Evolutionary conservation across 1,140 invertebrate genomes (phyloP), one percentile per base, ranked within the genome.

Genomic region (Heliothis subflexa): DNA sequence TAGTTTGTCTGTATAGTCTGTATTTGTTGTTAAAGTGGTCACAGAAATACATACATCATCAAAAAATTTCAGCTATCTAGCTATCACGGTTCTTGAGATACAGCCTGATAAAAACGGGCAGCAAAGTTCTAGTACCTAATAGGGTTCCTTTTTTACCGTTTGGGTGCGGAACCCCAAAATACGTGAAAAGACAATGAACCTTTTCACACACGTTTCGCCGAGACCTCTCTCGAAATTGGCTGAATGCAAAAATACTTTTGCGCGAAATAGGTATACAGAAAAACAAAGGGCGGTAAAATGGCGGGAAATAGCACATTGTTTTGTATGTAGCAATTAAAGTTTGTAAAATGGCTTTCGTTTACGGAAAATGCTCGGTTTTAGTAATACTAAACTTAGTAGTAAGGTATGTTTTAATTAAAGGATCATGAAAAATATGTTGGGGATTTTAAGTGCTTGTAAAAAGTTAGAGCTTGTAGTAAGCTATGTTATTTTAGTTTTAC

Each of bases 181-280:
- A 73, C 12, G 28, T 16, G 57, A 75, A 71, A 75, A 62, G 57
- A 52, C 73, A 75, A 75, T 52, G 57, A 74, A 74, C 72, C 40
- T 61, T 52, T 75, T 28, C 47, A 52, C 73, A 75, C 64, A 75
- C 73, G 33, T 62, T 59, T 75, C 73, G 25, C 13, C 59, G 57
- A 62, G 71, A 62, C 73, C 73, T 62, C 59, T 50, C 64, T 3
- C 73, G 64, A 75, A 75, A 75, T 75, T 75, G 73, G 73, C 73
- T 75, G 73, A 75, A 75, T 75, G 64, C 55, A 75, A 18, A 75
- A 75, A 75, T 64, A 75, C 59, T 45, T 75, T 75, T 61, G 73
- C 73, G 18, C 47, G 47, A 75, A 75, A 75, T 75, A 64, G 33
- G 33, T 40, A 40, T 25, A 75, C 73, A 62, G 21, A 64, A 75